phyloP scores from a whole-genome alignment of 1,140 invertebrate genomes.

The fruit fly (Drosophila melanogaster) region Release_6_plus_ISO1_MT NT_033779.5:5939001-5939500 shows the following conservation, averaged over 20 bases:
- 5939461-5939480: too few species aligned
- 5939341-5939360: too few species aligned
- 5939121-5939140: constrained; percentile 41
- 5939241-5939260: constrained; percentile 34
- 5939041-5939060: constrained; percentile 44
- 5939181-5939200: constrained; percentile 33
- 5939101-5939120: constrained; percentile 9
- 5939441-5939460: too few species aligned
- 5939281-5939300: constrained; percentile 5
- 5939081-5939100: constrained; percentile 11
- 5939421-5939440: too few species aligned
- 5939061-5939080: constrained; percentile 7
- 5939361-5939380: too few species aligned
- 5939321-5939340: too few species aligned
- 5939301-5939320: not conserved
- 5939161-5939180: constrained; percentile 49
- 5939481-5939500: too few species aligned
- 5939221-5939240: constrained; percentile 61
- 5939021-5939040: constrained; percentile 31
- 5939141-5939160: constrained; percentile 73
- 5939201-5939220: constrained; percentile 32
- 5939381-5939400: too few species aligned
- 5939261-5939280: constrained; percentile 58
- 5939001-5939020: constrained; percentile 44
- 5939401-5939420: too few species aligned